A percentile compares a stretch with the other conserved stretches of the same genome.
Evolutionary conservation across 2,888 invertebrate species (phyloP).

Genomic region (Lasius platythorax): DNA sequence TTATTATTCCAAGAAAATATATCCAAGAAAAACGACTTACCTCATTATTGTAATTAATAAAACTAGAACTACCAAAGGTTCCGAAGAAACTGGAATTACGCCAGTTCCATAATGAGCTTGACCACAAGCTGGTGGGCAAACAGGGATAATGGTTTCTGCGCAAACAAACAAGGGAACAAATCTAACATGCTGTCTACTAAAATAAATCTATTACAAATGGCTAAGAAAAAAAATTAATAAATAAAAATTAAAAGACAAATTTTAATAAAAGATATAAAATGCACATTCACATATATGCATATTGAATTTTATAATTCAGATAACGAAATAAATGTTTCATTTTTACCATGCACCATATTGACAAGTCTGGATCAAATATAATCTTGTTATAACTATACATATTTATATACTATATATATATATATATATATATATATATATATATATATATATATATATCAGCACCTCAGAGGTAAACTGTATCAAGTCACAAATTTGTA

Average conservation of each 20-base stretch:
- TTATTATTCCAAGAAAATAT: not conserved
- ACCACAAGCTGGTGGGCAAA: constrained; percentile 97
- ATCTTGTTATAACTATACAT: not conserved
- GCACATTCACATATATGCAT: not conserved
- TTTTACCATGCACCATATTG: constrained; percentile 21
- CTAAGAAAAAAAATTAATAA: not conserved
- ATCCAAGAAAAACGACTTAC: constrained; percentile 76
- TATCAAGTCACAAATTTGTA: too few species aligned
- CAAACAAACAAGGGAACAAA: constrained; percentile 80
- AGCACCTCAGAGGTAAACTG: too few species aligned
- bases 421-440: too few species aligned
- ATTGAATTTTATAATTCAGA: not conserved
- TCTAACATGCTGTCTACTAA: constrained; percentile 82
- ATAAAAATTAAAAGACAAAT: not conserved
- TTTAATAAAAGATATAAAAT: not conserved
- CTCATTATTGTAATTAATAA: constrained; percentile 87
- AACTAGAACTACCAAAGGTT: constrained; percentile 85
- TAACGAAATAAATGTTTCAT: not conserved
- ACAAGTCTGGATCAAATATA: not conserved
- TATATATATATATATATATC: too few species aligned
- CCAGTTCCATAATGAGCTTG: constrained; percentile 89
- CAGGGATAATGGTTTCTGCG: constrained; percentile 95
- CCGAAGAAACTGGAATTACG: constrained; percentile 87
- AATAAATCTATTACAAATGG: constrained; percentile 43
- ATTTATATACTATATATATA: not conserved